These are phyloP conservation scores for Amphipoea lucens DNA, from an alignment of 2,888 invertebrate species.

Conservation along the genomic window DNA sequence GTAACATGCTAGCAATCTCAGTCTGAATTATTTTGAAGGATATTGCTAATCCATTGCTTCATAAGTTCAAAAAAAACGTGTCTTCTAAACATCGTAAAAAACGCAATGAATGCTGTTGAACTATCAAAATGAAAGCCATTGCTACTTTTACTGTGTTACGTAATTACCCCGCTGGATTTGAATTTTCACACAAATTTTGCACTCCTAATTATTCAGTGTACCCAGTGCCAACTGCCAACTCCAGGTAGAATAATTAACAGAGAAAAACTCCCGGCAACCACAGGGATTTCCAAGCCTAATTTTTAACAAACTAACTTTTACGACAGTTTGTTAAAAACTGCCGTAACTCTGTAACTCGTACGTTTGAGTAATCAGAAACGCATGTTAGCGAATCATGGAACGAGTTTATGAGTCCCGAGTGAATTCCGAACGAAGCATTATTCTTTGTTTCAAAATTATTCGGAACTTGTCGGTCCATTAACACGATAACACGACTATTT, in stretches of 20 bases:
- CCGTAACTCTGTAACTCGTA: constrained; percentile 11
- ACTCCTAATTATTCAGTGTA: constrained; percentile 14
- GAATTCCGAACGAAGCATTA: constrained; percentile 8
- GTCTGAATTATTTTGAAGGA: not conserved
- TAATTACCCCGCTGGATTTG: not conserved
- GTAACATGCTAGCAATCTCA: too few species aligned
- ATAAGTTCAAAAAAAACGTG: not conserved
- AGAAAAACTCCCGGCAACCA: constrained; percentile 35
- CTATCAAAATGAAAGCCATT: not conserved
- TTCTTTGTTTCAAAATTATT: constrained; percentile 30
- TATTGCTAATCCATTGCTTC: not conserved
- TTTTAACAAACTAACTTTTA: constrained; percentile 48
- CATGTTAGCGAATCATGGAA: constrained; percentile 32
- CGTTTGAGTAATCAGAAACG: constrained; percentile 50
- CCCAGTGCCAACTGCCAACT: not conserved
- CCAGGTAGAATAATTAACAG: constrained; percentile 36
- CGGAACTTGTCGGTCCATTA: constrained; percentile 13
- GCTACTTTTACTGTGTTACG: too few species aligned
- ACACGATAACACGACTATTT: constrained; percentile 1
- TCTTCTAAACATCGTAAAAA: not conserved
- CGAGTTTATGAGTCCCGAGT: constrained; percentile 27
- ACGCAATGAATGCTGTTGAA: not conserved
- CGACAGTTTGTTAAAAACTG: constrained; percentile 39
- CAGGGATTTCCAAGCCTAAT: constrained; percentile 33
- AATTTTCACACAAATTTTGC: not conserved